Evolutionary conservation across 1,140 invertebrate genomes (phyloP).

Genomic region (Drosophila lowei): DNA sequence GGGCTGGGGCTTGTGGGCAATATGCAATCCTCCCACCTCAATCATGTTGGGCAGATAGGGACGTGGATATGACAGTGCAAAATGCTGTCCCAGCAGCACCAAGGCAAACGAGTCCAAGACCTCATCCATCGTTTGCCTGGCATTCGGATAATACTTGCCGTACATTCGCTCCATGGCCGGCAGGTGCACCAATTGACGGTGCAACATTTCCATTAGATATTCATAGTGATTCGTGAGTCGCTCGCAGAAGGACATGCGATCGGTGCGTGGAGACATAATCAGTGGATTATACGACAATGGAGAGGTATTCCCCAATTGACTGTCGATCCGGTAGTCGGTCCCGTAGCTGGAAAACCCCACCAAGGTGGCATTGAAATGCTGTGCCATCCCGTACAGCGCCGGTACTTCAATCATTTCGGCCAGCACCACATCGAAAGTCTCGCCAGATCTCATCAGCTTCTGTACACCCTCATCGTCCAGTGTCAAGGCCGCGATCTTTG

Average conservation of each 20-base stretch:
- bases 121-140: constrained; percentile 59
- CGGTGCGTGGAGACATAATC: constrained; percentile 58
- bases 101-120: constrained; percentile 83
- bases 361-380: constrained; percentile 73
- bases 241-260: constrained; percentile 83
- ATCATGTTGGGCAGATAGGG: constrained; percentile 85
- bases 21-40: constrained; percentile 86
- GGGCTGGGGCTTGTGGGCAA: constrained; percentile 72
- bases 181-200: constrained; percentile 31
- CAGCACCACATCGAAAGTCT: constrained; percentile 77
- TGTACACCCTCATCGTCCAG: constrained; percentile 48
- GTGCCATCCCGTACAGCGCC: constrained; percentile 54
- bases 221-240: constrained; percentile 79
- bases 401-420: constrained; percentile 63
- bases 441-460: constrained; percentile 49
- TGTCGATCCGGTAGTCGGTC: constrained; percentile 53
- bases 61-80: constrained; percentile 83
- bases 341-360: constrained; percentile 70
- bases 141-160: constrained; percentile 83
- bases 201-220: constrained; percentile 18
- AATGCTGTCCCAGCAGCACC: constrained; percentile 85
- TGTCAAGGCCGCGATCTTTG: background rate
- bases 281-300: constrained; percentile 78
- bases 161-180: constrained; percentile 66
- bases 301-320: constrained; percentile 61